Percentiles rank a stretch among this genome's conserved stretches.
Conservation (phyloP, 64 coral and sea anemone species). For the Actinia tenebrosa region DNA sequence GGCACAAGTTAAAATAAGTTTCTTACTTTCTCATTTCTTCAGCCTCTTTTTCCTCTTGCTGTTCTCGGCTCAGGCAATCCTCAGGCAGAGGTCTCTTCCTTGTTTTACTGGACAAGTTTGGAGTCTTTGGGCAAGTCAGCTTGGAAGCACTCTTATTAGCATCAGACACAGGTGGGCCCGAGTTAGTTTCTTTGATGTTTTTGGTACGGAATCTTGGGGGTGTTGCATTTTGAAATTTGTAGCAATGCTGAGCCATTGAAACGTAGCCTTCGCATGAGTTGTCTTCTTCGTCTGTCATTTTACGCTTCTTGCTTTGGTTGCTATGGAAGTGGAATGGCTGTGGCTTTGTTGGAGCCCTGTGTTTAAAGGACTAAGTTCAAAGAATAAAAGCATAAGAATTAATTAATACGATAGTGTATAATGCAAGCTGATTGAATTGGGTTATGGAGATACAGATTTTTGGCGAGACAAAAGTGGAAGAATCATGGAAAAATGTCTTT, state of each 20-base stretch:
- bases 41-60: slow-evolving; percentile 42
- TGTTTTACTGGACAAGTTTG: slow-evolving; percentile 31
- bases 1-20: neutral
- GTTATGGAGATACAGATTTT: too few species aligned
- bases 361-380: slow-evolving; percentile 62
- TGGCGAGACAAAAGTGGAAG: too few species aligned
- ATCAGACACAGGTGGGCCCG: neutral
- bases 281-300: slow-evolving; percentile 35
- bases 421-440: too few species aligned
- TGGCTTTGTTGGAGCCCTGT: slow-evolving; percentile 62
- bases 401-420: neutral
- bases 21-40: slow-evolving; percentile 70
- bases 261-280: slow-evolving; percentile 34
- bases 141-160: neutral
- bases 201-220: slow-evolving; percentile 54
- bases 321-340: slow-evolving; percentile 72
- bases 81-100: slow-evolving; percentile 38
- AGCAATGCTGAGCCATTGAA: slow-evolving; percentile 66
- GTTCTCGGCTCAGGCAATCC: slow-evolving; percentile 57
- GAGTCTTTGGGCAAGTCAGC: slow-evolving; percentile 53
- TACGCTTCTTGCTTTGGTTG: slow-evolving; percentile 40
- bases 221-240: slow-evolving; percentile 63
- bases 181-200: slow-evolving; percentile 24
- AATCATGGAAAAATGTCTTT: too few species aligned
- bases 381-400: neutral